Evolutionary conservation across 1,140 invertebrate species (phyloP).

Genomic region (Drosophila tropicalis): DNA sequence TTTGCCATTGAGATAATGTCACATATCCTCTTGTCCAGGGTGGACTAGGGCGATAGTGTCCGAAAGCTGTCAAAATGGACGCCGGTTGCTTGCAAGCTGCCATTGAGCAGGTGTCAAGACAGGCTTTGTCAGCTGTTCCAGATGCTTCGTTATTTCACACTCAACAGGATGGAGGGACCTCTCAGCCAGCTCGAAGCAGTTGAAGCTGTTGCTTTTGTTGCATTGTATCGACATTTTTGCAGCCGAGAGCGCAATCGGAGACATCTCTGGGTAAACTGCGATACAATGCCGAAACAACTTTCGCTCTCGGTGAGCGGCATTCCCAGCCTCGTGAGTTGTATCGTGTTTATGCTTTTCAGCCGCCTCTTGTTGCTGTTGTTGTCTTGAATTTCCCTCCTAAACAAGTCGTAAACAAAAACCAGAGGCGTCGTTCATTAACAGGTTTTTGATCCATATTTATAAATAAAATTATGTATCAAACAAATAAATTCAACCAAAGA

Average conservation of each 20-base stretch:
- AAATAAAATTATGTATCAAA: background rate
- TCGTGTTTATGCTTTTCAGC: slow-evolving; percentile 55
- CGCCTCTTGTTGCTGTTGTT: slow-evolving; percentile 54
- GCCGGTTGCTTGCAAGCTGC: slow-evolving; percentile 50
- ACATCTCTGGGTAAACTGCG: slow-evolving; percentile 59
- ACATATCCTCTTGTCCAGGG: slow-evolving; percentile 46
- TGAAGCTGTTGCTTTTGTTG: slow-evolving; percentile 52
- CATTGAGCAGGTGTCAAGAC: slow-evolving; percentile 60
- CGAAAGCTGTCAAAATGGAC: slow-evolving; percentile 69
- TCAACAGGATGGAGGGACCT: slow-evolving; percentile 64
- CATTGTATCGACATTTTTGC: slow-evolving; percentile 69
- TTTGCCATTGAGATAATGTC: slow-evolving; percentile 52
- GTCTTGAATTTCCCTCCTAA: slow-evolving; percentile 61
- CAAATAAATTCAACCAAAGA: background rate
- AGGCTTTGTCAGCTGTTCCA: slow-evolving; percentile 49
- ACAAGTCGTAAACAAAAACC: slow-evolving; percentile 79
- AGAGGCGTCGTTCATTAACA: slow-evolving; percentile 55
- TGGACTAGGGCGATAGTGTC: slow-evolving; percentile 53
- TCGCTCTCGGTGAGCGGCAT: slow-evolving; percentile 62
- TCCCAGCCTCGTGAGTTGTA: slow-evolving; percentile 51
- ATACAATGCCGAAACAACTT: slow-evolving; percentile 69
- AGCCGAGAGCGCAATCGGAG: slow-evolving; percentile 55
- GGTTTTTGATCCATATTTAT: slow-evolving; percentile 36
- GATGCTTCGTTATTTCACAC: slow-evolving; percentile 16
- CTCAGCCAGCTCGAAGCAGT: background rate